Evolutionary conservation across 2,888 invertebrate genomes (phyloP), one percentile per base, ranked within the genome.

Genomic region (Seira musarum): DNA sequence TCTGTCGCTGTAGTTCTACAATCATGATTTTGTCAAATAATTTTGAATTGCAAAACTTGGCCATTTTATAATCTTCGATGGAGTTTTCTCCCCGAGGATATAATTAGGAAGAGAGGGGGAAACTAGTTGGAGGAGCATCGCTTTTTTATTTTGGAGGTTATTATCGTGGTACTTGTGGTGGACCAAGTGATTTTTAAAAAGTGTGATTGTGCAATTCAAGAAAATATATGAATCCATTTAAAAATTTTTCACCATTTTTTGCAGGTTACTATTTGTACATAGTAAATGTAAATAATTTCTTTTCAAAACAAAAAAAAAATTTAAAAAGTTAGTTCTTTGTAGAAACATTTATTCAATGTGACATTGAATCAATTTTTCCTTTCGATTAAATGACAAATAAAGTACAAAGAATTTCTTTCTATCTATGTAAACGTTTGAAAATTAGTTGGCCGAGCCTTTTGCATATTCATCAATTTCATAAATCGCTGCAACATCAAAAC

Each of bases 1-100:
- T 94, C 93, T 83, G 84, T 80, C 80, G 84, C 82, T 84, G 80
- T 80, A 75, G 70, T 80, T 65, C 80, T 75, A 75, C 30, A 53
- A 53, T 8, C 3, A 53, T 53, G 3, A 13, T 30, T n/a, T 53
- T 53, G 53, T 53, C 53, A 53, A 53, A 53, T 53, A 13, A 13
- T 8, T 53, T 53, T 53, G 15, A 53, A 8, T 13, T 53, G 2
- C 17, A 15, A 5, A 53, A 8, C 53, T n/a, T 53, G 53, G 6
- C 53, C 17, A 8, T 53, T 17, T 53, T 30, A 30, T 17, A 2
- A 3, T 53, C 53, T 53, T 53, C 53, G 17, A 17, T 53, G 53
- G 53, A 53, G 53, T 53, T 53, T 53, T 53, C 17, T 53, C 53
- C 53, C 53, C 53, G 17, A 53, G 30, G 30, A 30, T 30, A 30